A percentile compares a stretch with the other conserved stretches of the same genome.
Evolutionary conservation across 2,113 vertebrate genomes (phyloP).

Genomic region (Anolis sagrei): DNA sequence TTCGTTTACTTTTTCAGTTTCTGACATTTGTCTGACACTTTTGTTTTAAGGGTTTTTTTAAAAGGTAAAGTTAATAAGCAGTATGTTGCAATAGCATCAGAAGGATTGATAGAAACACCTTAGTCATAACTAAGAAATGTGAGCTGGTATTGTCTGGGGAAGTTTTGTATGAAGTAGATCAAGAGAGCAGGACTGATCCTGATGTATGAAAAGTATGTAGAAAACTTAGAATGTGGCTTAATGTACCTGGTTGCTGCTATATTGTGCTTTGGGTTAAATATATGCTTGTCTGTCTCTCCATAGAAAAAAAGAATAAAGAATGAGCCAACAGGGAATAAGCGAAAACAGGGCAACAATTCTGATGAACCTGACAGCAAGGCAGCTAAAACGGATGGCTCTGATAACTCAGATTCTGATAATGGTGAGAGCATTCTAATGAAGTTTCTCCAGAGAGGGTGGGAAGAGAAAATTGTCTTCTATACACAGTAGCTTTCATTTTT

Average conservation of each 20-base stretch:
- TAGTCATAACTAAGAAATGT: conserved; percentile 6
- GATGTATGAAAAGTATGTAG: not conserved
- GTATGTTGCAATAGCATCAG: not conserved
- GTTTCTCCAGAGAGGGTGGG: not conserved
- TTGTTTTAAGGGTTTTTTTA: conserved; percentile 16
- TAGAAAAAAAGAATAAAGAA: conserved; percentile 71
- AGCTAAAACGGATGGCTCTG: conserved; percentile 72
- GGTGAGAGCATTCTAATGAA: conserved; percentile 49
- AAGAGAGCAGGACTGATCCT: not conserved
- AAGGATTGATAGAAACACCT: not conserved
- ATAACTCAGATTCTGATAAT: conserved; percentile 78
- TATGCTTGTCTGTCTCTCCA: not conserved
- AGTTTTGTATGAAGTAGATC: not conserved
- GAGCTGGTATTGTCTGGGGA: not conserved
- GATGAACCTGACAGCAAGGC: conserved; percentile 76
- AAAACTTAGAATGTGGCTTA: not conserved
- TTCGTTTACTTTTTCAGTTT: not conserved
- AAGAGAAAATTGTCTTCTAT: not conserved
- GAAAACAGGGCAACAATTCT: conserved; percentile 68
- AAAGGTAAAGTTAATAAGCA: not conserved
- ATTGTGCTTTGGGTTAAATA: not conserved
- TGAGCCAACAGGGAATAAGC: conserved; percentile 49
- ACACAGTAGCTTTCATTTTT: not conserved
- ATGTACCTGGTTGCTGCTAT: not conserved
- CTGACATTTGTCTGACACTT: not conserved